Percentiles rank a stretch among this genome's conserved stretches.
Conservation (phyloP, 2,797 vertebrate genomes). For the Pyrocephalus nanus region DNA sequence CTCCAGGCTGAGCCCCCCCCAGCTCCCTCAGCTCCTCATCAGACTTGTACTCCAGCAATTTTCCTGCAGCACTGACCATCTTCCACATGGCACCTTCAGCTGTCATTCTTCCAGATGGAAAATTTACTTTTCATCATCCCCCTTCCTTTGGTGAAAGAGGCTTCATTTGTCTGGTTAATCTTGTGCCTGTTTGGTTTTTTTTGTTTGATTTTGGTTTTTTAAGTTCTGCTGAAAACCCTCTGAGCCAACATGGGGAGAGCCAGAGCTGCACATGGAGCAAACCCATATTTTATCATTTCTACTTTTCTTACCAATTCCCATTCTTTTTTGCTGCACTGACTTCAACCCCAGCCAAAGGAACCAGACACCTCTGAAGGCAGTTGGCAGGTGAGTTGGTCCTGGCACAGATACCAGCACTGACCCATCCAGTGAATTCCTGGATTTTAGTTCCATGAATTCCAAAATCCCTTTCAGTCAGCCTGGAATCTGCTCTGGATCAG, state of each 20-base stretch:
- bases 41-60: neutral
- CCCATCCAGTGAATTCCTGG: neutral
- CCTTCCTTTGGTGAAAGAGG: neutral
- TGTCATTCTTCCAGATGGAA: neutral
- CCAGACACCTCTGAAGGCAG: neutral
- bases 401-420: neutral
- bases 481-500: neutral
- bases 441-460: neutral
- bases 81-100: neutral
- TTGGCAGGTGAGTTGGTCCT: neutral
- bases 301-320: neutral
- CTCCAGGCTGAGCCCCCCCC: neutral
- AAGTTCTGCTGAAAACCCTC: neutral
- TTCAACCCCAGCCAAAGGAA: neutral
- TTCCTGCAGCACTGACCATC: neutral
- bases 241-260: neutral
- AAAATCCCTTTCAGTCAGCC: neutral
- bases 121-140: neutral
- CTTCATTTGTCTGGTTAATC: neutral
- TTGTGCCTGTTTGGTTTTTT: neutral
- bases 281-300: too few relatives aligned
- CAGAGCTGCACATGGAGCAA: neutral
- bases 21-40: neutral
- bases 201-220: neutral
- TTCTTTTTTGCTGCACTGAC: neutral